Evolutionary conservation across 2,888 invertebrate genomes (phyloP), one percentile per base, ranked within the genome.

Genomic region (Aricia artaxerxes): DNA sequence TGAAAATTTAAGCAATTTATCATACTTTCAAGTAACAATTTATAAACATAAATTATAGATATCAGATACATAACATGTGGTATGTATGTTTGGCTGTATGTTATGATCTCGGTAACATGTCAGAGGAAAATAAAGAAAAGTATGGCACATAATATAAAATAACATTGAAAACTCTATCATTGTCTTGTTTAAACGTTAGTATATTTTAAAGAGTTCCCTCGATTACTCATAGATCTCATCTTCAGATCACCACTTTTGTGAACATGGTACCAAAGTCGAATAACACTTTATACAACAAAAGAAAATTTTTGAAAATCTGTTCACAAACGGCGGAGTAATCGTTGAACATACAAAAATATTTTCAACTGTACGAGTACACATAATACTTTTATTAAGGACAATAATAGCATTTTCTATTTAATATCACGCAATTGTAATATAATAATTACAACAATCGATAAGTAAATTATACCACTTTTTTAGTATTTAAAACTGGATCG

Each of bases 31-130:
- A 57, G 13, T 16, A 57, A 57, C 4, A n/a, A 7, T 61, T 61
- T n/a, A 2, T 24, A 31, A 64, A 4, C 9, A 9, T 9, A 64
- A 7, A 64, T 38, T 69, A 69, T 35, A 69, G 69, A 69, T 69
- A 69, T 69, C 69, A 69, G 69, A 69, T 38, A 38, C 24, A 38
- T 35, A 69, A 38, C 69, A 69, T 35, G 69, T 69, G 69, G 38
- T 69, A 69, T 69, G 69, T 69, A 69, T 69, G 69, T 69, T 69
- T 35, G 35, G 69, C 35, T 69, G 69, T 69, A 69, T 69, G 69
- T 69, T 69, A 69, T 69, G 69, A 69, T 69, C 4, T 35, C 16
- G 69, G 69, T 69, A 69, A 69, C n/a, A 57, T 13, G 73, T 60
- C 44, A 73, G n/a, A 44, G 53, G n/a, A 73, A 40, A 76, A 64